phyloP scores from a whole-genome alignment of 2,888 invertebrate species.

The Dendrolimus pini region DNA sequence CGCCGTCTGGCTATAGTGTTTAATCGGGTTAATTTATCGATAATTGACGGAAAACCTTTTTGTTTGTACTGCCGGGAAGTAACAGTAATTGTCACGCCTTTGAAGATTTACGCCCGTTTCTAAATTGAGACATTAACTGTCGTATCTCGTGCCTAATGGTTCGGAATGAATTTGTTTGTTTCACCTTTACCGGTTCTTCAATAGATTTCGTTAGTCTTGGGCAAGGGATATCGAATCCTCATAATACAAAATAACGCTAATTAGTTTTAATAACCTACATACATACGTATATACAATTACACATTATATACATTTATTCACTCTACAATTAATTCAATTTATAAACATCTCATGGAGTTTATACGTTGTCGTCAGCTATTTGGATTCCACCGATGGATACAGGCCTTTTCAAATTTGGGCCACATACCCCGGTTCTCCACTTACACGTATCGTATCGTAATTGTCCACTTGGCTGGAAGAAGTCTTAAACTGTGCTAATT shows the following conservation, averaged over 20 bases:
- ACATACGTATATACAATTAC: too few relatives aligned
- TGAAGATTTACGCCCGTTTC: conserved; percentile 76
- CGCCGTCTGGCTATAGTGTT: conserved; percentile 68
- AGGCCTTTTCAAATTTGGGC: too few relatives aligned
- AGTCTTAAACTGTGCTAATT: too few relatives aligned
- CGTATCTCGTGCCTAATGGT: conserved; percentile 75
- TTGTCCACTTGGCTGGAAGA: too few relatives aligned
- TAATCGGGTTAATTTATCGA: conserved; percentile 77
- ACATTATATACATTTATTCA: too few relatives aligned
- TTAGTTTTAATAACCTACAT: background rate
- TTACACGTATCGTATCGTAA: too few relatives aligned
- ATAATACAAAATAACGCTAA: background rate
- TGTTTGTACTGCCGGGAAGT: conserved; percentile 75
- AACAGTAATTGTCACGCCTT: conserved; percentile 77
- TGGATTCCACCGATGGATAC: too few relatives aligned
- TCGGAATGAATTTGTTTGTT: conserved; percentile 74
- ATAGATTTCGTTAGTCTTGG: conserved; percentile 8
- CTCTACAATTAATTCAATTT: too few relatives aligned
- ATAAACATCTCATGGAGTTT: too few relatives aligned
- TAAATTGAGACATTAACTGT: conserved; percentile 77
- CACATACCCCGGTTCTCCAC: too few relatives aligned
- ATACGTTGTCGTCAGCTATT: too few relatives aligned
- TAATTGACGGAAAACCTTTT: conserved; percentile 76
- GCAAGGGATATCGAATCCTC: background rate
- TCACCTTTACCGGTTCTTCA: conserved; percentile 61